Conservation (phyloP, 2,113 vertebrate genomes). For the Fulica atra region DNA sequence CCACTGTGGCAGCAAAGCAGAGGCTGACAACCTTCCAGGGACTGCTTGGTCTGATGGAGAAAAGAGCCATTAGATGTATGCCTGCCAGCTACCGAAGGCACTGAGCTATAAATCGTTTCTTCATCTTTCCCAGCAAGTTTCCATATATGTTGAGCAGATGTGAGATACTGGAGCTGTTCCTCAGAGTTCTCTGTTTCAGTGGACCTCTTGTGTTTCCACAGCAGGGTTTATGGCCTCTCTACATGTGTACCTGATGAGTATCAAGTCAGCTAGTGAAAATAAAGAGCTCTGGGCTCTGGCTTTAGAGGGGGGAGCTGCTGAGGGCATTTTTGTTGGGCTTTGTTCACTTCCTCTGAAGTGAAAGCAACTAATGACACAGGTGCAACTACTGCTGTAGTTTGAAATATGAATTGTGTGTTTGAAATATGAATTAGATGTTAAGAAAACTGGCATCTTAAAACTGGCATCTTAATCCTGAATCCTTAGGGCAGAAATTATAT, state of each 20-base stretch:
- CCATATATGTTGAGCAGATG: not conserved
- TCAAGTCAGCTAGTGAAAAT: not conserved
- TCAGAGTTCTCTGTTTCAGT: not conserved
- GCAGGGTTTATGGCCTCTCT: rapidly evolving
- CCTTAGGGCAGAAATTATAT: not conserved
- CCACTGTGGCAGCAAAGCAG: not conserved
- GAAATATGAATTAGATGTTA: not conserved
- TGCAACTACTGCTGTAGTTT: not conserved
- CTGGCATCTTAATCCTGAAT: not conserved
- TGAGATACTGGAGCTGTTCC: not conserved
- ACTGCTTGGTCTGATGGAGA: not conserved
- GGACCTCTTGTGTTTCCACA: not conserved
- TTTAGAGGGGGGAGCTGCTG: not conserved
- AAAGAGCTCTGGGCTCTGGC: not conserved
- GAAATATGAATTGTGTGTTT: too few relatives aligned
- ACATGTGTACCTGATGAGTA: rapidly evolving
- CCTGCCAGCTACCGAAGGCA: not conserved
- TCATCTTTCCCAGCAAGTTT: not conserved
- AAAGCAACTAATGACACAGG: not conserved
- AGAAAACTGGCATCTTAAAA: not conserved
- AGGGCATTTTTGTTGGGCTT: not conserved
- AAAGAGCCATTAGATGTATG: not conserved
- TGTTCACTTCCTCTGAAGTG: not conserved
- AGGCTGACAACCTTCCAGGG: not conserved
- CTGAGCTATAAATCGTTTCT: not conserved